Evolutionary conservation across 2,113 vertebrate species (phyloP).

Genomic region (Hippolais icterina): DNA sequence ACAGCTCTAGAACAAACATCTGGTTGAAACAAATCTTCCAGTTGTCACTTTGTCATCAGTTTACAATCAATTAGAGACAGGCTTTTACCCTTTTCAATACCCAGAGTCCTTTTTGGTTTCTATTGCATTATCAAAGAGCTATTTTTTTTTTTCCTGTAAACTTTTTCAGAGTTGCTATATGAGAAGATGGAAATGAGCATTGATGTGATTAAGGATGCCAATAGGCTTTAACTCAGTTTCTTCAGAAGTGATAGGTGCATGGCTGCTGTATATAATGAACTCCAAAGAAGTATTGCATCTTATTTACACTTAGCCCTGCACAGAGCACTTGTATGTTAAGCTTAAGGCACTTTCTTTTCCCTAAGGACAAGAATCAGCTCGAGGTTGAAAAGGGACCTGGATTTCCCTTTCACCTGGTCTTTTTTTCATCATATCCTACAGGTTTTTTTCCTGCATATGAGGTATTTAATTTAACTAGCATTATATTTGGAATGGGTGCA

Average conservation of each 20-base stretch:
- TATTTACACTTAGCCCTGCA: neutral
- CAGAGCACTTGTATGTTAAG: neutral
- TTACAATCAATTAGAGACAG: constrained; percentile 4
- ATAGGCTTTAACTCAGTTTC: neutral
- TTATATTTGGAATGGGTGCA: neutral
- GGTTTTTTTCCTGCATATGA: neutral
- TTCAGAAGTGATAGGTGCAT: neutral
- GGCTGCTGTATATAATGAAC: neutral
- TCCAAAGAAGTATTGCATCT: neutral
- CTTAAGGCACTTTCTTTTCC: neutral
- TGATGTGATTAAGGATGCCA: neutral
- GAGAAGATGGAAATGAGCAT: neutral
- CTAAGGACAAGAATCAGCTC: neutral
- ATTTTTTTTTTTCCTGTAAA: neutral
- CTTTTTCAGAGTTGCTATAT: neutral
- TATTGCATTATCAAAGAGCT: neutral
- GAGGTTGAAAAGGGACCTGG: neutral
- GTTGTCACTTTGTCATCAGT: constrained; percentile 17
- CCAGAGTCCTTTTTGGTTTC: neutral
- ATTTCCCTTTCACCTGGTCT: neutral
- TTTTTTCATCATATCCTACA: neutral
- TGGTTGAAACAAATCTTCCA: constrained; percentile 26
- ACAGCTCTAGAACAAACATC: constrained; percentile 20
- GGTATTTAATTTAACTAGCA: neutral
- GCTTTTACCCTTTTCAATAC: neutral